phyloP scores from a whole-genome alignment of 2,113 vertebrate genomes.

The Arothron firmamentum region DNA sequence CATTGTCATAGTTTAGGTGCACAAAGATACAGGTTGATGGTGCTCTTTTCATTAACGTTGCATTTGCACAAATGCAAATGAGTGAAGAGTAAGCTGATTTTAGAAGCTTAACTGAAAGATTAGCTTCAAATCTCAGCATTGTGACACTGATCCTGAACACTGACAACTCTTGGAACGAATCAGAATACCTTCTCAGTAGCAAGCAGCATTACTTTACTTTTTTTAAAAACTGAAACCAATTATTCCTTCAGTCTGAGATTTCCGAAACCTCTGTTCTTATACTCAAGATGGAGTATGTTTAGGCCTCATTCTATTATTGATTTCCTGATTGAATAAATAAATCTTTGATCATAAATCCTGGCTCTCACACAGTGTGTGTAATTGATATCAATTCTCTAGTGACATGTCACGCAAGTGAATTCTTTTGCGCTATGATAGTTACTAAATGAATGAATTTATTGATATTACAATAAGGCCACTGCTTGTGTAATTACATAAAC shows the following conservation, averaged over 20 bases:
- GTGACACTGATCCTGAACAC: background rate
- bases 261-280: too few species aligned
- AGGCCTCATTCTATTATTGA: too few species aligned
- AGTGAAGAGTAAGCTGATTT: slow-evolving; percentile 30
- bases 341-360: too few species aligned
- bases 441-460: background rate
- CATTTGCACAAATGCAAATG: background rate
- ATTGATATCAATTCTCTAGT: background rate
- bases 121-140: slow-evolving; percentile 13
- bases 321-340: too few species aligned
- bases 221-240: background rate
- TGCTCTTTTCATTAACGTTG: too few species aligned
- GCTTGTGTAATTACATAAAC: background rate
- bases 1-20: slow-evolving; percentile 11
- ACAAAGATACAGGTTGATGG: background rate
- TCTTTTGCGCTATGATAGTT: background rate
- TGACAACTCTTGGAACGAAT: background rate
- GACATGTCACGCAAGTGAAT: background rate
- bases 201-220: background rate
- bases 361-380: too few species aligned
- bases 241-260: too few species aligned
- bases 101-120: slow-evolving; percentile 38
- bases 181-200: background rate
- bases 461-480: background rate
- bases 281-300: too few species aligned